Percentiles rank a stretch among this genome's conserved stretches.
Conservation (phyloP, 2,797 vertebrate genomes). For the Trachurus trachurus region DNA sequence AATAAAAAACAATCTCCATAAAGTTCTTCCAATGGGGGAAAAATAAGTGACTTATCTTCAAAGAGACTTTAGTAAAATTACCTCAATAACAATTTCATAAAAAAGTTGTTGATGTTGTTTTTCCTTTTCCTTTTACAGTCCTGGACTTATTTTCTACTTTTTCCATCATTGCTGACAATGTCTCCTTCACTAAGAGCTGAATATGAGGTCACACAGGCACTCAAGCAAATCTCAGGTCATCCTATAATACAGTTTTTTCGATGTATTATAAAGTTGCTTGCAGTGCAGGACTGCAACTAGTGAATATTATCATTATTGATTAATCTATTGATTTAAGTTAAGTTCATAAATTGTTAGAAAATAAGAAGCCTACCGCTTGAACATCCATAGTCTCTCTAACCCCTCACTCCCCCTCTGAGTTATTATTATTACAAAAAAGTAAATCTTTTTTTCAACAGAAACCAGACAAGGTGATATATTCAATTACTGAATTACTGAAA, state of each 20-base stretch:
- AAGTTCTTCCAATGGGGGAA: slow-evolving; percentile 22
- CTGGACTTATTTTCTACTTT: background rate
- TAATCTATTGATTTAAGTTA: background rate
- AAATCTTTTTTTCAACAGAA: background rate
- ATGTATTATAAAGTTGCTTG: background rate
- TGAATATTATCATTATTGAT: background rate
- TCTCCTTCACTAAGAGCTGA: background rate
- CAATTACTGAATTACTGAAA: background rate
- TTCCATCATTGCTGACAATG: slow-evolving; percentile 6
- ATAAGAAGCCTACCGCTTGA: no score
- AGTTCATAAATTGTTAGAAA: background rate
- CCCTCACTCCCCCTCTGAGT: no score
- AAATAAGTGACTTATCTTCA: slow-evolving; percentile 23
- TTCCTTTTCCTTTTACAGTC: background rate
- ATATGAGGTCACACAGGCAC: background rate
- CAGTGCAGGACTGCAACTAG: background rate
- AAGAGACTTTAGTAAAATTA: slow-evolving; percentile 2
- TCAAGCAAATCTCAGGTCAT: background rate
- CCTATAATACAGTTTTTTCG: background rate
- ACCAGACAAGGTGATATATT: background rate
- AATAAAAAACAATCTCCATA: slow-evolving; percentile 22
- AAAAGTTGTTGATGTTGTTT: background rate
- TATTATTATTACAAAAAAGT: no score
- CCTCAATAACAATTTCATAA: background rate
- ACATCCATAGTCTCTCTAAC: background rate